Evolutionary conservation across 2,888 invertebrate species (phyloP).

Genomic region (Frankliniella fusca): DNA sequence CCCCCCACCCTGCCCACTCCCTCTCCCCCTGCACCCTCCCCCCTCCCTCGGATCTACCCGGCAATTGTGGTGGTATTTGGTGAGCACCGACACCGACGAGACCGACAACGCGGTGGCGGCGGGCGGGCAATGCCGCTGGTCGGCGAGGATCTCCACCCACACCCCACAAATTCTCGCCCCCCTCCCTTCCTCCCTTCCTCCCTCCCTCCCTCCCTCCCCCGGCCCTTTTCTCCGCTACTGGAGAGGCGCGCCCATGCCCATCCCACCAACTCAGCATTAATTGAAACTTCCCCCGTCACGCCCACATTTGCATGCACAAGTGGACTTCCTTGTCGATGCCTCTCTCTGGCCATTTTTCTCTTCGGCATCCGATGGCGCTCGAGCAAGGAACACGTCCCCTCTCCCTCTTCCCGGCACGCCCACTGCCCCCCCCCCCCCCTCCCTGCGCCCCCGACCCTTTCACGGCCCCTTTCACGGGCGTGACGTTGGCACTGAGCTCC

Average conservation of each 20-base stretch:
- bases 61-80: too few relatives aligned
- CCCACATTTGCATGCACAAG: slow-evolving; percentile 19
- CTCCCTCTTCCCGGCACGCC: too few relatives aligned
- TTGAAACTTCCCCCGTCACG: slow-evolving; percentile 22
- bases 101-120: too few relatives aligned
- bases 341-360: slow-evolving; percentile 14
- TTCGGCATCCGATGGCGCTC: not conserved
- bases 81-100: too few relatives aligned
- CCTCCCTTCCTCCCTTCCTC: not conserved
- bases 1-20: not conserved
- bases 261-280: slow-evolving; percentile 13
- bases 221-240: not conserved
- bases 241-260: not conserved
- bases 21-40: not conserved
- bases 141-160: not conserved
- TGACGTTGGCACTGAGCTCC: not conserved
- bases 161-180: not conserved
- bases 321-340: slow-evolving; percentile 24
- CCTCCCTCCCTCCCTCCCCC: not conserved
- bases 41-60: not conserved
- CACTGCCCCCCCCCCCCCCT: not conserved
- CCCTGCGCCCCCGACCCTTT: not conserved
- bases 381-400: not conserved
- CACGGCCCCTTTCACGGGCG: not conserved
- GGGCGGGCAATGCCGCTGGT: too few relatives aligned